Conservation (phyloP, 53 echinoderm and acorn worm species). For the Holothuria leucospilota region DNA sequence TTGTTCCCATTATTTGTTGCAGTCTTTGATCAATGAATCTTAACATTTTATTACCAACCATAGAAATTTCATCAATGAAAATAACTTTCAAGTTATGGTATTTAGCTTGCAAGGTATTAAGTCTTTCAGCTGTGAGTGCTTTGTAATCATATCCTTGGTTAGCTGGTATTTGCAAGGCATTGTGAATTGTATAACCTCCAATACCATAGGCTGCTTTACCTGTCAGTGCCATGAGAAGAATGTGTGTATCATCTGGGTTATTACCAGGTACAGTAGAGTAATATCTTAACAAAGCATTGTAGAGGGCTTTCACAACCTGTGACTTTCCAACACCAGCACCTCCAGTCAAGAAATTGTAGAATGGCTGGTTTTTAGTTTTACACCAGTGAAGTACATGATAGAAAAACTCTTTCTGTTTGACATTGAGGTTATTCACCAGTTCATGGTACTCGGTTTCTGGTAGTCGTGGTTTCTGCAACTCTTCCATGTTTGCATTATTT, state of each 20-base stretch:
- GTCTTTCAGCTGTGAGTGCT: background rate
- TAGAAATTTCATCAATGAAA: slow-evolving; percentile 60
- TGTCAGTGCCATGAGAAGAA: slow-evolving; percentile 61
- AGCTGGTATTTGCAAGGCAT: slow-evolving; percentile 52
- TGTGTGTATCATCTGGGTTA: slow-evolving; percentile 46
- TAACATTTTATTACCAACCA: slow-evolving; percentile 48
- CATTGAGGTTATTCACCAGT: slow-evolving; percentile 48
- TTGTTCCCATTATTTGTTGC: slow-evolving; percentile 58
- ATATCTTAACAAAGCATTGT: slow-evolving; percentile 46
- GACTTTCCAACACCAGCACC: slow-evolving; percentile 69
- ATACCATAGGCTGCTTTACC: slow-evolving; percentile 67
- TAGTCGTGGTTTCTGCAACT: slow-evolving; percentile 34
- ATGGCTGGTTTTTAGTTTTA: slow-evolving; percentile 46
- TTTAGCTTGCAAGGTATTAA: slow-evolving; percentile 35
- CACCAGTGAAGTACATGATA: slow-evolving; percentile 53
- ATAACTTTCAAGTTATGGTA: slow-evolving; percentile 18
- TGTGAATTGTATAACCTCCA: slow-evolving; percentile 53
- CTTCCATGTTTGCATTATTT: slow-evolving; percentile 22
- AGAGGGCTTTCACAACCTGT: slow-evolving; percentile 39
- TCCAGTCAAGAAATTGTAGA: slow-evolving; percentile 55
- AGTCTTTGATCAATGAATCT: slow-evolving; percentile 54
- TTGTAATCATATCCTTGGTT: slow-evolving; percentile 55
- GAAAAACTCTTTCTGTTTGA: slow-evolving; percentile 61
- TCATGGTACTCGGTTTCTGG: slow-evolving; percentile 42
- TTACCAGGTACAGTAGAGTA: slow-evolving; percentile 23